phyloP scores from a whole-genome alignment of 2,113 vertebrate species.

The Eulacestoma nigropectus region DNA sequence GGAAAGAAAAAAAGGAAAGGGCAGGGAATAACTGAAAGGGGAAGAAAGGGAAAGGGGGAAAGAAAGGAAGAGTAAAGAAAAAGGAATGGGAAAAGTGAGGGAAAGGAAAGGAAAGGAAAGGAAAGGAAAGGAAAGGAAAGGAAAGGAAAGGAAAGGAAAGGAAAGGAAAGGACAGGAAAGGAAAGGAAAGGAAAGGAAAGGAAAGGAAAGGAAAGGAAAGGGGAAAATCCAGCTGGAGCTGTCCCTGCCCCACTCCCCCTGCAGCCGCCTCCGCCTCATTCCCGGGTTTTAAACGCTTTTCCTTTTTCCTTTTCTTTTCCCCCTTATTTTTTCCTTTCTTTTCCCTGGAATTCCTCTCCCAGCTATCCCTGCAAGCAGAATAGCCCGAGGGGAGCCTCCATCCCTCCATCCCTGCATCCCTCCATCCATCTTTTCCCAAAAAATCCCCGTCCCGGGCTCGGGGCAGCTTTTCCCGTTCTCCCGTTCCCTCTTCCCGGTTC shows the following conservation, averaged over 20 bases:
- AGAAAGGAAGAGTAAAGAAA: too few relatives aligned
- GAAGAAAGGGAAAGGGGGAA: too few relatives aligned
- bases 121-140: too few relatives aligned
- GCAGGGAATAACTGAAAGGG: neutral
- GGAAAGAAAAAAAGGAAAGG: too few relatives aligned
- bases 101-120: neutral
- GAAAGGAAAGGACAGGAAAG: neutral
- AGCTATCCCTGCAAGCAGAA: slow-evolving; percentile 48
- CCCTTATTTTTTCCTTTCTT: neutral
- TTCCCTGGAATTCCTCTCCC: slow-evolving; percentile 63
- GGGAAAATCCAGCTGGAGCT: neutral
- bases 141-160: too few relatives aligned
- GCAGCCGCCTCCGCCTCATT: neutral
- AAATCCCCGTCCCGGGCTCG: neutral
- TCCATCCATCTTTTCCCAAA: neutral
- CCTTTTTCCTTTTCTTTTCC: neutral
- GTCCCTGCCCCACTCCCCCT: accelerated
- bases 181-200: neutral
- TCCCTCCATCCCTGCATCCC: neutral
- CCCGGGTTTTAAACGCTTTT: slow-evolving; percentile 22
- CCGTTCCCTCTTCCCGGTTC: too few relatives aligned
- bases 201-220: neutral
- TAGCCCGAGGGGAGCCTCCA: neutral
- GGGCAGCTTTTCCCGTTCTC: neutral
- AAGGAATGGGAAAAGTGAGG: neutral